These are phyloP conservation scores for Anser brachyrhynchus DNA, from an alignment of 2,113 vertebrate genomes.

Conservation along the genomic window DNA sequence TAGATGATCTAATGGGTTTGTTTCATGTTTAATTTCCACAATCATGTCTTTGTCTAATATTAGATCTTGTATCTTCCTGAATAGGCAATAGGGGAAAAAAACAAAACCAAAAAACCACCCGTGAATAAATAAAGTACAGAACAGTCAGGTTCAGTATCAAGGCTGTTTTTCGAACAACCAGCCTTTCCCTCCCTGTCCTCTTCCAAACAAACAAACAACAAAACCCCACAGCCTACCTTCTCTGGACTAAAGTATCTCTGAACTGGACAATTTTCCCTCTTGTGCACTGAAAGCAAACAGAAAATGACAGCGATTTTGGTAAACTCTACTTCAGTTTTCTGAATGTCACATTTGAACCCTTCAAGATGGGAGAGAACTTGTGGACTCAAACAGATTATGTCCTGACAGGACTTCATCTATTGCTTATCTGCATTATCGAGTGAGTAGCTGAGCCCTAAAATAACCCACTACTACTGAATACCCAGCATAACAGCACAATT, in stretches of 20 bases:
- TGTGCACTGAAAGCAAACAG: not conserved
- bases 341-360: not conserved
- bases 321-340: constrained; percentile 4
- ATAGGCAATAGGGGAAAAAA: not conserved
- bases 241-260: not conserved
- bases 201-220: not conserved
- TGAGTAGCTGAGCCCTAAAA: not conserved
- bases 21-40: not conserved
- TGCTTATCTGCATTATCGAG: not conserved
- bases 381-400: not conserved
- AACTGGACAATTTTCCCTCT: not conserved
- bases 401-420: not conserved
- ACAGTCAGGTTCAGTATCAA: not conserved
- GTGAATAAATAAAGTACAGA: not conserved
- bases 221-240: not conserved
- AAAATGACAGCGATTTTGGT: not conserved
- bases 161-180: not conserved
- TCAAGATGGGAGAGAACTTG: not conserved
- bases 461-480: not conserved
- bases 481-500: not conserved
- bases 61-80: not conserved
- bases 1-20: not conserved
- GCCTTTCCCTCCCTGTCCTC: not conserved
- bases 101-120: not conserved
- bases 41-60: not conserved